phyloP scores from a whole-genome alignment of 2,888 invertebrate genomes.

The Pandemis corylana region DNA sequence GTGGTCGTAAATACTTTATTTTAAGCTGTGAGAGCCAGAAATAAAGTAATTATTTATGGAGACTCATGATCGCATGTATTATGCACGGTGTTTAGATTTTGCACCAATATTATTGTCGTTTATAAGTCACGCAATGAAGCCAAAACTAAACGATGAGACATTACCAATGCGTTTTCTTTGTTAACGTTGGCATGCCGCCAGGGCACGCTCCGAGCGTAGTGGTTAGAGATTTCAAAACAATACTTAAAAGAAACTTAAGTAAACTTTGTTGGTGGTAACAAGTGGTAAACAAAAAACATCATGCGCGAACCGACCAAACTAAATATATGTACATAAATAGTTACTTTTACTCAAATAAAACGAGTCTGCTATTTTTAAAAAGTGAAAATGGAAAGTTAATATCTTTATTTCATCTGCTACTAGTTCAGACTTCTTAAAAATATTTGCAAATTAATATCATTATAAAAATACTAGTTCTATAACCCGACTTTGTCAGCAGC shows the following conservation, averaged over 20 bases:
- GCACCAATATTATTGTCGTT: neutral
- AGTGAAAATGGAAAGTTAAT: constrained; percentile 12
- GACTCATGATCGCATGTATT: neutral
- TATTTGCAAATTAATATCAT: constrained; percentile 7
- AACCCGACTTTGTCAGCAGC: neutral
- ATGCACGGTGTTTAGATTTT: neutral
- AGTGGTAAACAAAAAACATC: constrained; percentile 17
- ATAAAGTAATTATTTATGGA: neutral
- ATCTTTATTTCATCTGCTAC: constrained; percentile 3
- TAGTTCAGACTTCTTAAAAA: constrained; percentile 1
- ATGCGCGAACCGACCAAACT: constrained; percentile 15
- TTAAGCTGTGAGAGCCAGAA: neutral
- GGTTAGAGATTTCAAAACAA: constrained; percentile 41
- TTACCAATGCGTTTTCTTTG: constrained; percentile 36
- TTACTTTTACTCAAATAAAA: constrained; percentile 29
- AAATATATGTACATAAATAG: constrained; percentile 28
- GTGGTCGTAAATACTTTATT: neutral
- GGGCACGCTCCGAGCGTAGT: constrained; percentile 41
- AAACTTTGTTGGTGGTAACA: constrained; percentile 36
- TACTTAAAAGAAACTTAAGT: constrained; percentile 22
- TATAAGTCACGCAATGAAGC: neutral
- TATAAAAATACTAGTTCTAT: constrained; percentile 1
- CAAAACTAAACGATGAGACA: constrained; percentile 35
- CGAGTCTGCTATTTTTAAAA: constrained; percentile 17
- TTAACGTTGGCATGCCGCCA: constrained; percentile 44